These are phyloP conservation scores for Diaprepes abbreviatus DNA, from an alignment of 2,888 invertebrate species.

Conservation along the genomic window DNA sequence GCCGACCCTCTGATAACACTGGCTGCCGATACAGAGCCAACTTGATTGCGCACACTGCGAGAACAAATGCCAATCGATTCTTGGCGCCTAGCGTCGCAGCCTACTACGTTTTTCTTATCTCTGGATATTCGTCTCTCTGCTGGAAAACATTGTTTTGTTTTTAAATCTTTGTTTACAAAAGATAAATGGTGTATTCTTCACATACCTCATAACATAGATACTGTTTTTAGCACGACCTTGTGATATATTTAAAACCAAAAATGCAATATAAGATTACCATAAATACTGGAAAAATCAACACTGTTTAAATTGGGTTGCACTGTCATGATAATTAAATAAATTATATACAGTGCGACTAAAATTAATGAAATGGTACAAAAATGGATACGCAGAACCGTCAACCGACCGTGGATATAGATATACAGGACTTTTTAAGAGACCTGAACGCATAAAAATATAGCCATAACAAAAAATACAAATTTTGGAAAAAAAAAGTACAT, in stretches of 20 bases:
- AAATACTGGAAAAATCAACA: background rate
- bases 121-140: conserved; percentile 31
- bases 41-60: conserved; percentile 55
- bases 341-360: background rate
- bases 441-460: no score
- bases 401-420: no score
- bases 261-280: background rate
- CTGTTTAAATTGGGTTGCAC: background rate
- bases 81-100: conserved; percentile 34
- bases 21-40: conserved; percentile 52
- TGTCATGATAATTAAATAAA: background rate
- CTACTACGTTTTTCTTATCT: conserved; percentile 34
- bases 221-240: conserved; percentile 8
- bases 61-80: conserved; percentile 42
- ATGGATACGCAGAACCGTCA: no score
- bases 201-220: conserved; percentile 9
- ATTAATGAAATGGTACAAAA: no score
- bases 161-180: conserved; percentile 41
- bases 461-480: no score
- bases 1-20: conserved; percentile 52
- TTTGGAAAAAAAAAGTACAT: no score
- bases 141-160: conserved; percentile 26
- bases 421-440: no score
- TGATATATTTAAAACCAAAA: background rate
- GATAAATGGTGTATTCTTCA: conserved; percentile 21